Conservation (phyloP, 2,797 vertebrate species). For the Euthynnus affinis region DNA sequence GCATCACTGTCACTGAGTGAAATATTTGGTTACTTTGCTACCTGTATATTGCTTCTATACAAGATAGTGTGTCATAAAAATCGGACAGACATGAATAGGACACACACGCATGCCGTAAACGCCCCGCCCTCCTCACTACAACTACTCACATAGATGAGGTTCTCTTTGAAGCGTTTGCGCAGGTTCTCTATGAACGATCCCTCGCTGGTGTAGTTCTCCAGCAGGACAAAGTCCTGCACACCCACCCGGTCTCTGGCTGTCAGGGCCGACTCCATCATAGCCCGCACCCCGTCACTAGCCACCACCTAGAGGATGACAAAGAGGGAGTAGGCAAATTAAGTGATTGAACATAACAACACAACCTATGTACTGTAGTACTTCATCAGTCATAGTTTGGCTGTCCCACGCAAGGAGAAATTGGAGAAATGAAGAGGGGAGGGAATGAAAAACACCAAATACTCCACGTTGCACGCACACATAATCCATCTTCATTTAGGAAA, state of each 20-base stretch:
- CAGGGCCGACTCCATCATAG: conserved; percentile 98
- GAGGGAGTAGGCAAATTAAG: conserved; percentile 11
- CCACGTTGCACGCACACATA: conserved; percentile 1
- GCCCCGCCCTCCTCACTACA: too few relatives aligned
- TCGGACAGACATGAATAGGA: background rate
- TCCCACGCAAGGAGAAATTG: background rate
- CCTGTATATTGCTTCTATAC: too few relatives aligned
- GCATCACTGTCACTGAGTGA: background rate
- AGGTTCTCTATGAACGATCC: conserved; percentile 97
- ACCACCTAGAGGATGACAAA: conserved; percentile 84
- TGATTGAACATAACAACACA: background rate
- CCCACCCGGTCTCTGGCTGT: conserved; percentile 98
- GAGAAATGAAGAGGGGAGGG: background rate
- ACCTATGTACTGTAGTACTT: conserved; percentile 12
- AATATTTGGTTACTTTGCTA: too few relatives aligned
- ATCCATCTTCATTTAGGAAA: conserved; percentile 30
- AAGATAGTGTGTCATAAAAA: too few relatives aligned
- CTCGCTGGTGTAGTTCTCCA: conserved; percentile 98
- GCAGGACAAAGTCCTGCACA: conserved; percentile 97
- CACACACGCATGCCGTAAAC: background rate
- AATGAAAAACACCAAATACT: conserved; percentile 1
- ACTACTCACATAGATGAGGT: conserved; percentile 94
- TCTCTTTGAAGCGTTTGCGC: conserved; percentile 96
- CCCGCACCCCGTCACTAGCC: conserved; percentile 91
- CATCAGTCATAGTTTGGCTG: conserved; percentile 26